Evolutionary conservation across 2,797 vertebrate species (phyloP).

Genomic region (Karalla daura): DNA sequence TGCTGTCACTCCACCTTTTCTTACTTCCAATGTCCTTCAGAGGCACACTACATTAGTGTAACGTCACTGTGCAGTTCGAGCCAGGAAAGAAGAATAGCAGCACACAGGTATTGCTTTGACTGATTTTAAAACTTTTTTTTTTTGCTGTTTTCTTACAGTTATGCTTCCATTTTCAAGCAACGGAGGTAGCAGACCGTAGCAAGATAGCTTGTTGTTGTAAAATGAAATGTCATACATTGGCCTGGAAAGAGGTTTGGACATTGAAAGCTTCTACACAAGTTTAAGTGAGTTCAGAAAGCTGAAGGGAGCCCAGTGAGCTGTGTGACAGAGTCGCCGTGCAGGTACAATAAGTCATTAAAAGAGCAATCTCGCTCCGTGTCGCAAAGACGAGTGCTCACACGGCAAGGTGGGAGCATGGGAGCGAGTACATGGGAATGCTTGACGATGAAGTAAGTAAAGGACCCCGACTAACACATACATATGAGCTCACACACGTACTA

Average conservation of each 20-base stretch:
- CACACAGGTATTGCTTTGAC: constrained; percentile 34
- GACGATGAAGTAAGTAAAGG: neutral
- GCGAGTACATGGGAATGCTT: neutral
- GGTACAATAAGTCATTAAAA: constrained; percentile 73
- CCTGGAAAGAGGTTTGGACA: constrained; percentile 40
- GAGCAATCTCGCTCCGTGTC: constrained; percentile 51
- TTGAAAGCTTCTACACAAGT: constrained; percentile 21
- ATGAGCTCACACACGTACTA: neutral
- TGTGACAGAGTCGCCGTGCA: constrained; percentile 44
- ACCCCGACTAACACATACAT: neutral
- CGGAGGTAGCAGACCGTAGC: constrained; percentile 41
- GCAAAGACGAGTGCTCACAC: constrained; percentile 4
- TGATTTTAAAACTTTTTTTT: constrained; percentile 27
- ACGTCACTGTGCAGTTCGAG: constrained; percentile 10
- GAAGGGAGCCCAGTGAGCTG: constrained; percentile 31
- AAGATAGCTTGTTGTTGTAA: constrained; percentile 58
- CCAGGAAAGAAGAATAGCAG: neutral
- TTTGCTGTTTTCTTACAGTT: no score
- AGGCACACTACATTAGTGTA: neutral
- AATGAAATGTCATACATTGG: constrained; percentile 70
- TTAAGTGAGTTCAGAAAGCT: constrained; percentile 27
- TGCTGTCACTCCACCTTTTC: constrained; percentile 6
- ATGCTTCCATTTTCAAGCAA: constrained; percentile 45
- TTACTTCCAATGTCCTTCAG: constrained; percentile 35
- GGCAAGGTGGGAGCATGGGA: neutral